phyloP scores from a whole-genome alignment of 2,888 invertebrate species.

The Leptura quadrifasciata region DNA sequence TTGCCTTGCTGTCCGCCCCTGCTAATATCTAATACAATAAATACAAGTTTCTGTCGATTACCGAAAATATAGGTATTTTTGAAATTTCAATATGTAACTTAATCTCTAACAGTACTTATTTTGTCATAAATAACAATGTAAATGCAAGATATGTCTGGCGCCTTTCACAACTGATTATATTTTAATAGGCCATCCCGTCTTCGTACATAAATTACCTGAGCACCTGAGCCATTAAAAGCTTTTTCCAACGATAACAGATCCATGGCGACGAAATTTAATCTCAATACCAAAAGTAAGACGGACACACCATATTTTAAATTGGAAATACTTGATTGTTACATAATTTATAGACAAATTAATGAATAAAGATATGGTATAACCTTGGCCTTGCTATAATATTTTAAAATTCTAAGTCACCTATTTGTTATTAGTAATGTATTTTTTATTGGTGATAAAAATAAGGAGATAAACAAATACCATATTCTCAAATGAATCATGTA shows the following conservation, averaged over 20 bases:
- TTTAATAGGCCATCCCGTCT: background rate
- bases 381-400: conserved; percentile 12
- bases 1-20: no score
- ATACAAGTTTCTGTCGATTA: background rate
- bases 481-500: background rate
- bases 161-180: background rate
- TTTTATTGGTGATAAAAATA: background rate
- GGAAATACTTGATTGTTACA: conserved; percentile 7
- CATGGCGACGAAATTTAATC: background rate
- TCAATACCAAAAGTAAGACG: background rate
- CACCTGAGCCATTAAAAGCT: background rate
- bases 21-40: background rate
- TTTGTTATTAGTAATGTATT: background rate
- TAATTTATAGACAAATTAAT: background rate
- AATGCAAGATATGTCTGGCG: background rate
- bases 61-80: background rate
- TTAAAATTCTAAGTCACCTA: background rate
- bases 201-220: background rate
- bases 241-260: background rate
- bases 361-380: conserved; percentile 5
- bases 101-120: background rate
- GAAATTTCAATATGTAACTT: background rate
- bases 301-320: background rate
- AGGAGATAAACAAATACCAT: background rate
- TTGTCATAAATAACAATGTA: background rate